Conservation (phyloP, 2,888 invertebrate genomes). For the Cinara cedri region DNA sequence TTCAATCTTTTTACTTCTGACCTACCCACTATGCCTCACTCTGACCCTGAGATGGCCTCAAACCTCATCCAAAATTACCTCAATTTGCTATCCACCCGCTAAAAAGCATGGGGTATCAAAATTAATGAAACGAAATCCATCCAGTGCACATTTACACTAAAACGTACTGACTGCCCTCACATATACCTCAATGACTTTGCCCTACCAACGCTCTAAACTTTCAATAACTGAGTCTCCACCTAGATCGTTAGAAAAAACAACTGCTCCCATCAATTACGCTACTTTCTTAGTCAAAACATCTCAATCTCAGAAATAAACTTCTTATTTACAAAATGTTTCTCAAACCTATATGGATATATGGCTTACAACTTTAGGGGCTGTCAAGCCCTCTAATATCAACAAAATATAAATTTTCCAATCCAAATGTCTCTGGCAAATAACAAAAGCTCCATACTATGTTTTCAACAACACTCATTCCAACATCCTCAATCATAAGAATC, state of each 20-base stretch:
- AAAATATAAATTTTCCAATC: not conserved
- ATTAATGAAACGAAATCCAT: not conserved
- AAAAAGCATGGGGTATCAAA: not conserved
- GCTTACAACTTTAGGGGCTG: not conserved
- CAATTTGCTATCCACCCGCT: not conserved
- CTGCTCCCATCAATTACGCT: not conserved
- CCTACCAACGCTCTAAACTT: not conserved
- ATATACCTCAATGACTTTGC: not conserved
- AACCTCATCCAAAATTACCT: too few relatives aligned
- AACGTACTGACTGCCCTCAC: not conserved
- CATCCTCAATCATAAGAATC: not conserved
- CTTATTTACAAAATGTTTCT: not conserved
- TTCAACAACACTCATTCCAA: not conserved
- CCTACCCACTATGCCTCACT: conserved; percentile 5
- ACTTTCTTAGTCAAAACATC: not conserved
- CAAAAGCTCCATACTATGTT: not conserved
- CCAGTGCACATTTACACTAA: not conserved
- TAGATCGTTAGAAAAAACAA: not conserved
- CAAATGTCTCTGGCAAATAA: not conserved
- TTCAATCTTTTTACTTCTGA: conserved; percentile 14
- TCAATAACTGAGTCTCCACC: too few relatives aligned
- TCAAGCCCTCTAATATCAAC: too few relatives aligned
- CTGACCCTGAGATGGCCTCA: not conserved
- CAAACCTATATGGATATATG: not conserved
- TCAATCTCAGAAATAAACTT: not conserved